These are phyloP conservation scores for Diceros bicornis DNA, from an alignment of 2,797 vertebrate species.

Conservation along the genomic window DNA sequence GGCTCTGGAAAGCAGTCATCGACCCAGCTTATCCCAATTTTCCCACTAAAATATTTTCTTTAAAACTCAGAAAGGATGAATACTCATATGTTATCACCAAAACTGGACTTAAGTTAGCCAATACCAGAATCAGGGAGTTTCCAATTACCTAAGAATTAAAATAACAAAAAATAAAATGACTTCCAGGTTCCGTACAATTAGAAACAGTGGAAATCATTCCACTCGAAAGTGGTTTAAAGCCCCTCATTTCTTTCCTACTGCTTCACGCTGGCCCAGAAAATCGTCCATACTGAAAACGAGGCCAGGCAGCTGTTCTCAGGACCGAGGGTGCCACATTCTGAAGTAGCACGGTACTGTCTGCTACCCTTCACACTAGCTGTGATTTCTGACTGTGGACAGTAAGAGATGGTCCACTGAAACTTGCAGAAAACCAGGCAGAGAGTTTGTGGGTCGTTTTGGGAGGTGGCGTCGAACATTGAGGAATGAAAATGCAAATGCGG, in stretches of 20 bases:
- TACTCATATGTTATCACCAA: not conserved
- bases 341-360: not conserved
- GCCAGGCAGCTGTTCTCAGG: not conserved
- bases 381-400: not conserved
- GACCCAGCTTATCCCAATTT: not conserved
- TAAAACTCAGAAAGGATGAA: not conserved
- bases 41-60: constrained; percentile 15
- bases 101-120: not conserved
- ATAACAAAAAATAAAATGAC: constrained; percentile 25
- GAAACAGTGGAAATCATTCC: constrained; percentile 15
- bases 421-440: not conserved
- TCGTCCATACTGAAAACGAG: not conserved
- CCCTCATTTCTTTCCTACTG: not conserved
- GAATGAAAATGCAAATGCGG: not conserved
- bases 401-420: not conserved
- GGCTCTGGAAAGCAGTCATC: not conserved
- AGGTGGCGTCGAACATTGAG: not conserved
- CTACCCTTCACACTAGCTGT: not conserved
- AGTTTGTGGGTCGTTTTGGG: not conserved
- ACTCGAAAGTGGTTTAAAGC: not conserved
- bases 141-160: constrained; percentile 17
- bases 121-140: not conserved
- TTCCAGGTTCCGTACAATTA: not conserved
- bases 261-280: constrained; percentile 8
- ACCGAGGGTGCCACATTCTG: not conserved